Conservation (phyloP, 2,113 vertebrate genomes). For the rabbit (Oryctolagus cuniculus) region DNA sequence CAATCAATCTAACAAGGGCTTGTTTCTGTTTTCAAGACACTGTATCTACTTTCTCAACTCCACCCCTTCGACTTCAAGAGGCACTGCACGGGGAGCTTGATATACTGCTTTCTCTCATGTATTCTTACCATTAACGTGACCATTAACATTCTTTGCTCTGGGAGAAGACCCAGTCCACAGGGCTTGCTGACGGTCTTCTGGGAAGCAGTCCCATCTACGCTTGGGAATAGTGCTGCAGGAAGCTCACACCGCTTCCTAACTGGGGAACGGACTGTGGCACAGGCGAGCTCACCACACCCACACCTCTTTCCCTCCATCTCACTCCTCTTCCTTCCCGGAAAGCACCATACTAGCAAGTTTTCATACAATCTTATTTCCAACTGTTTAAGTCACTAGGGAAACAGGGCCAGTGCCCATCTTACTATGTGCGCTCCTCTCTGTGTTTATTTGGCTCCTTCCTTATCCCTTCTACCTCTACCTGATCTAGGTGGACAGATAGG, state of each 20-base stretch:
- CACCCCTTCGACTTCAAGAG: not conserved
- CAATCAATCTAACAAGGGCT: not conserved
- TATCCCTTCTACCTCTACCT: not conserved
- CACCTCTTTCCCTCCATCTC: not conserved
- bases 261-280: not conserved
- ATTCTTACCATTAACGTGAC: not conserved
- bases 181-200: not conserved
- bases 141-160: not conserved
- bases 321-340: not conserved
- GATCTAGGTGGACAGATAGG: too few relatives aligned
- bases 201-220: not conserved
- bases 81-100: not conserved
- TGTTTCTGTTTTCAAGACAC: constrained; percentile 18
- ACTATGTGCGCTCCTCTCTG: rapidly evolving
- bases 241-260: not conserved
- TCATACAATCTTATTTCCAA: not conserved
- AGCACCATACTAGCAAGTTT: not conserved
- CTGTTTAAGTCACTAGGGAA: not conserved
- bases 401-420: not conserved
- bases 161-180: not conserved
- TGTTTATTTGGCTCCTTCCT: not conserved
- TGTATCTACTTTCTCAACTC: not conserved
- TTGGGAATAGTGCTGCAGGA: not conserved
- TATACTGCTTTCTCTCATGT: not conserved
- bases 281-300: not conserved